Conservation (phyloP, 2,113 vertebrate genomes). For the Hylia prasina region DNA sequence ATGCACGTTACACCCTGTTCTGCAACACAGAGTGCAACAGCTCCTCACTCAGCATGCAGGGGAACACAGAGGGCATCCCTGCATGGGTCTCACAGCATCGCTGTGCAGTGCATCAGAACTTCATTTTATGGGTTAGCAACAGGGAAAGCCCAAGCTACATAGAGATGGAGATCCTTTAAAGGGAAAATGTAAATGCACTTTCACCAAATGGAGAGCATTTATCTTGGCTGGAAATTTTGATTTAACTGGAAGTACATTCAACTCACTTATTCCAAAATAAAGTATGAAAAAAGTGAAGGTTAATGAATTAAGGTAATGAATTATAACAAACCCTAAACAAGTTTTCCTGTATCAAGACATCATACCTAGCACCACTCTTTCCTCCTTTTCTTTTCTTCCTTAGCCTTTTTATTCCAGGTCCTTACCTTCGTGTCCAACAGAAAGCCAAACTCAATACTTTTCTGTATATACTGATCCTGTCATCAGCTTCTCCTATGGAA, state of each 20-base stretch:
- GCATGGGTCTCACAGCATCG: neutral
- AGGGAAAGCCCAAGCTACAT: neutral
- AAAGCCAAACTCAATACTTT: neutral
- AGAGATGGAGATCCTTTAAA: neutral
- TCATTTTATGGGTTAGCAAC: neutral
- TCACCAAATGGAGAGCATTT: neutral
- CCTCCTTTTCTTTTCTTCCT: neutral
- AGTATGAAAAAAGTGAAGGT: neutral
- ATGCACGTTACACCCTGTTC: fast-evolving
- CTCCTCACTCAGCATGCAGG: neutral
- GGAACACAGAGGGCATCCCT: neutral
- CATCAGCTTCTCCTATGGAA: neutral
- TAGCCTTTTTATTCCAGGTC: neutral
- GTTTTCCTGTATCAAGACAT: neutral
- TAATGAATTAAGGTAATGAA: neutral
- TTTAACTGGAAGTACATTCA: neutral
- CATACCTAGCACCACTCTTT: neutral
- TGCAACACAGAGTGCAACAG: neutral
- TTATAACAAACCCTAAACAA: neutral
- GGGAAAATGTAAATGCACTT: neutral
- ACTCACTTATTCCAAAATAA: neutral
- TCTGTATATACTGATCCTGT: neutral
- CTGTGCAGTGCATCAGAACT: neutral
- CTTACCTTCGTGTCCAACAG: neutral
- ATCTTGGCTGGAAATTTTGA: neutral